Percentiles rank a stretch among this genome's conserved stretches.
These are phyloP conservation scores for Trachelus stipa DNA, from an alignment of 2,888 invertebrate genomes.

Conservation along the genomic window DNA sequence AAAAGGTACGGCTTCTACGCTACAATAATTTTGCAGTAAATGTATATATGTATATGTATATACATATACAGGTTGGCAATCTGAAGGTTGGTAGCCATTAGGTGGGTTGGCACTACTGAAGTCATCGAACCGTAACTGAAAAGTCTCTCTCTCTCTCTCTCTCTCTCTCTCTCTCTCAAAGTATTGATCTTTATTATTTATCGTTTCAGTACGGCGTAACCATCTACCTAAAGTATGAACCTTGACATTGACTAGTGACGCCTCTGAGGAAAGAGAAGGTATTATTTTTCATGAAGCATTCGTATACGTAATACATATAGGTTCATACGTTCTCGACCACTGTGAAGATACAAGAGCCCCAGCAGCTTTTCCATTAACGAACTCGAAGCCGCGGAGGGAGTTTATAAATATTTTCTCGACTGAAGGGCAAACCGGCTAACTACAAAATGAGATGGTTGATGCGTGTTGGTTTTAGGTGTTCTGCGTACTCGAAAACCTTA, in stretches of 20 bases:
- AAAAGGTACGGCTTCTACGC: conserved; percentile 6
- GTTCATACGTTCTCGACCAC: background rate
- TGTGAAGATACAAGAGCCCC: background rate
- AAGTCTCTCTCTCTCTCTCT: background rate
- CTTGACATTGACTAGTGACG: background rate
- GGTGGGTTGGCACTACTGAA: background rate
- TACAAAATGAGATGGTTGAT: background rate
- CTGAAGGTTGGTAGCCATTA: background rate
- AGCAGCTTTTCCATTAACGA: background rate
- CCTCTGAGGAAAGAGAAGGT: background rate
- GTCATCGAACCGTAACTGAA: background rate
- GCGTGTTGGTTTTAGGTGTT: background rate
- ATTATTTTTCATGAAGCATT: background rate
- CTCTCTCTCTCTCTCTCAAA: background rate
- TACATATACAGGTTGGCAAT: background rate
- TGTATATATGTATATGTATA: no score
- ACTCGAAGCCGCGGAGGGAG: background rate
- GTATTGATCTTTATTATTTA: background rate
- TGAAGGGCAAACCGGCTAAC: background rate
- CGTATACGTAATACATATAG: background rate
- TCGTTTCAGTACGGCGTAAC: background rate
- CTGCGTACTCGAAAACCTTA: background rate
- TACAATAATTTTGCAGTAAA: background rate
- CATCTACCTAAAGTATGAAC: background rate
- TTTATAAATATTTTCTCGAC: conserved; percentile 5